Evolutionary conservation across 2,113 vertebrate species (phyloP), one percentile per base, ranked within the genome.

Genomic region (Thamnophis sirtalis): DNA sequence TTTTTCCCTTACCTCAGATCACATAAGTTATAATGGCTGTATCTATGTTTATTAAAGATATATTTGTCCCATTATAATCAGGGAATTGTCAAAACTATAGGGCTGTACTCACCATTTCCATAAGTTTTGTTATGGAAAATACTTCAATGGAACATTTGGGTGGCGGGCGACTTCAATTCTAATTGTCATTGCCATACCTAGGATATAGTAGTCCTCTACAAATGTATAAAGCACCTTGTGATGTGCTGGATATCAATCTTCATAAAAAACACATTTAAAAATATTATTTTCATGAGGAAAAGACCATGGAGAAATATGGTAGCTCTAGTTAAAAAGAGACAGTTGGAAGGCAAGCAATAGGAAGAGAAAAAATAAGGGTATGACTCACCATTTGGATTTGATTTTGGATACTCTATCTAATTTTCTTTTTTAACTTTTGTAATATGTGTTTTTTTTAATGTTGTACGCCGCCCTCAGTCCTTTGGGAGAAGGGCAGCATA

Each of bases 341-440:
- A 38, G n/a, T 80, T 84, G 9, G 11, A 55, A 38, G 24, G 33
- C 3, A 19, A 48, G 51, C 63, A 84, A 38, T 56, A 26, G 24
- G 33, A 68, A 80, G n/a, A 49, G 4, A 55, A 92, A 91, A 94
- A 93, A 92, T 92, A 91, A 93, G 94, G 63, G 13, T 73, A n/a
- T 73, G 68, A 33, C n/a, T 33, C n/a, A 3, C 15, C n/a, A n/a
- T n/a, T n/a, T n/a, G n/a, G n/a, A n/a, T n/a, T n/a, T n/a, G n/a
- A n/a, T n/a, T n/a, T n/a, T n/a, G n/a, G n/a, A n/a, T n/a, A n/a
- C n/a, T n/a, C n/a, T n/a, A n/a, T n/a, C n/a, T n/a, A n/a, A n/a
- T n/a, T n/a, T n/a, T n/a, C n/a, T n/a, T n/a, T n/a, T n/a, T n/a
- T n/a, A n/a, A n/a, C n/a, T n/a, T n/a, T n/a, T n/a, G n/a, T n/a